Conservation (phyloP, 2,797 vertebrate species). For the Enoplosus armatus region DNA sequence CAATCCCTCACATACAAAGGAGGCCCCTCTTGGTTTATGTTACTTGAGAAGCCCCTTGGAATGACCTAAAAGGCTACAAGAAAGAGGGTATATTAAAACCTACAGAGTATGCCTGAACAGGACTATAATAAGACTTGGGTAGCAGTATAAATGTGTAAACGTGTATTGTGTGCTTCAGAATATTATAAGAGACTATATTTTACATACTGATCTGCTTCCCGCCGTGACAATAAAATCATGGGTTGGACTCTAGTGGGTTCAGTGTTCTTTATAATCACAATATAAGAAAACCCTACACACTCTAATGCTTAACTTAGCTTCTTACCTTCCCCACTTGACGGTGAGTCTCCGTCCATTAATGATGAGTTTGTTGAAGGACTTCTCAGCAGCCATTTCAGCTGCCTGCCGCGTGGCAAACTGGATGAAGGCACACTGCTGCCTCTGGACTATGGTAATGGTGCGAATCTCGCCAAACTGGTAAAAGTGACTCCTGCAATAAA, state of each 20-base stretch:
- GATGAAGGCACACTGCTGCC: slow-evolving; percentile 98
- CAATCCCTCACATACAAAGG: no score
- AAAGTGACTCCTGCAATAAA: slow-evolving; percentile 92
- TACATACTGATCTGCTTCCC: neutral
- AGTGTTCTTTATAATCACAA: neutral
- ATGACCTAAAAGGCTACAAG: no score
- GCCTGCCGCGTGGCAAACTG: slow-evolving; percentile 96
- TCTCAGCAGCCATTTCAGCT: slow-evolving; percentile 96
- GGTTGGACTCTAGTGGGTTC: neutral
- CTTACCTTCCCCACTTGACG: slow-evolving; percentile 98
- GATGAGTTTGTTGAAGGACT: slow-evolving; percentile 99
- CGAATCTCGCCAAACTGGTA: slow-evolving; percentile 99
- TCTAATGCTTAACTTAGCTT: neutral
- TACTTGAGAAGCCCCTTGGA: no score
- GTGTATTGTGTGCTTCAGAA: neutral
- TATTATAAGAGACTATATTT: neutral
- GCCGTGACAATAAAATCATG: neutral
- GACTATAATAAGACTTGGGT: neutral
- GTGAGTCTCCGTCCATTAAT: slow-evolving; percentile 96
- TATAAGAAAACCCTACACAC: neutral
- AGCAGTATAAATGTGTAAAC: neutral
- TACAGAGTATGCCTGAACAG: neutral
- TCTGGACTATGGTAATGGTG: slow-evolving; percentile 95
- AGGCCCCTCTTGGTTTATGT: no score
- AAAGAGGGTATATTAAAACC: no score